phyloP scores from a whole-genome alignment of 2,888 invertebrate genomes.

The Nomada ferruginata region DNA sequence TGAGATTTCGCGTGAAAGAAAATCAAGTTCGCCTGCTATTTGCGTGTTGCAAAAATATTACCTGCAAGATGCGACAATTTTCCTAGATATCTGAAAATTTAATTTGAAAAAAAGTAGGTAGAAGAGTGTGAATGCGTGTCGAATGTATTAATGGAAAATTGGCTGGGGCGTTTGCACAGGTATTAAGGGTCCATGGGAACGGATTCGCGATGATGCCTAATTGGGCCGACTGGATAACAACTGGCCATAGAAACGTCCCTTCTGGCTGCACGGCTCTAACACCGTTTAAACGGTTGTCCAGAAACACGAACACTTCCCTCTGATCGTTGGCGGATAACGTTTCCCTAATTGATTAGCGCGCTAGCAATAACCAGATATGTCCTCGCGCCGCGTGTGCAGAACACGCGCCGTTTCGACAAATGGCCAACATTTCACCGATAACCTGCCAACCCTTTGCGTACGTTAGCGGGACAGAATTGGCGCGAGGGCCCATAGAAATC shows the following conservation, averaged over 20 bases:
- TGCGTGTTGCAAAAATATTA: too few species aligned
- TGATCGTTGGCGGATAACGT: constrained; percentile 56
- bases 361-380: constrained; percentile 64
- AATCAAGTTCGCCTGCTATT: neutral
- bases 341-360: constrained; percentile 65
- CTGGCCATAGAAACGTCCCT: constrained; percentile 17
- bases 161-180: neutral
- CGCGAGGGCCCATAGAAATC: neutral
- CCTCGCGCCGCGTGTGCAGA: constrained; percentile 47
- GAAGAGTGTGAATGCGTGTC: neutral
- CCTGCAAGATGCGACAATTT: too few species aligned
- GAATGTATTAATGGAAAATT: neutral
- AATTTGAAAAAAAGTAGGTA: too few species aligned
- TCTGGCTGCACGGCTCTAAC: constrained; percentile 22
- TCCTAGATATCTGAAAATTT: too few species aligned
- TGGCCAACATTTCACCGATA: constrained; percentile 42
- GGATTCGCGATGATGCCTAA: constrained; percentile 12
- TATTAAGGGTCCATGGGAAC: neutral
- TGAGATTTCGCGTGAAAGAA: neutral
- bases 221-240: constrained; percentile 40
- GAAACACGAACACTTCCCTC: constrained; percentile 45
- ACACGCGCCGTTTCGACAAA: constrained; percentile 54
- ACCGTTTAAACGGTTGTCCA: constrained; percentile 47
- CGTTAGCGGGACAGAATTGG: neutral
- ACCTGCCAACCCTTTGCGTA: neutral